Conservation (phyloP, 1,140 invertebrate genomes). For the Nymphalis io region DNA sequence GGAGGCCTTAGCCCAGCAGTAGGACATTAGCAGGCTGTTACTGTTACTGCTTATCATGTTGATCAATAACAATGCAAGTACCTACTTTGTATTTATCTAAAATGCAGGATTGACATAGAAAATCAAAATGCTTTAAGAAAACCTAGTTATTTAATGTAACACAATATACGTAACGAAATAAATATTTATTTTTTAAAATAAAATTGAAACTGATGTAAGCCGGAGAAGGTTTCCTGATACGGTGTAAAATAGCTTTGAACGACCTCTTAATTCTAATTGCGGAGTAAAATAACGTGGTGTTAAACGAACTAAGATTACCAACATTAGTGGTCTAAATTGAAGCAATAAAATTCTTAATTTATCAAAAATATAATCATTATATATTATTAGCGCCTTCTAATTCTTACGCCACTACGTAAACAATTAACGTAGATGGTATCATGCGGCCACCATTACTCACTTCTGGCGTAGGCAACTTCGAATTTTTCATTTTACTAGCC, state of each 20-base stretch:
- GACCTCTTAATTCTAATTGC: neutral
- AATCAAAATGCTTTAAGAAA: no score
- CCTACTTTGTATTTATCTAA: no score
- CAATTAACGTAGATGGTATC: slow-evolving; percentile 41
- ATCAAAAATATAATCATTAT: slow-evolving; percentile 8
- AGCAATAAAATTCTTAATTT: slow-evolving; percentile 12
- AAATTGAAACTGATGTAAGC: no score
- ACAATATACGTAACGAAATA: no score
- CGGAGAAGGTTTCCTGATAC: no score
- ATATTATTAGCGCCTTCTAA: slow-evolving; percentile 13
- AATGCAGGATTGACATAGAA: no score
- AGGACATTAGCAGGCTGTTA: no score
- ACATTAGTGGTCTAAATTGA: neutral
- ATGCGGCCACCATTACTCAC: slow-evolving; percentile 26
- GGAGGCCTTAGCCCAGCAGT: no score
- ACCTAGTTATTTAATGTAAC: no score
- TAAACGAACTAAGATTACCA: neutral
- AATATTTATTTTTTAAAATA: no score
- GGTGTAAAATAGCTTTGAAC: neutral
- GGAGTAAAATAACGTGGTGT: neutral
- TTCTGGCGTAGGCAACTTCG: slow-evolving; percentile 13
- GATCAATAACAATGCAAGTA: no score
- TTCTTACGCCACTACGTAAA: slow-evolving; percentile 26
- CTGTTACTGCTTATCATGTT: no score
- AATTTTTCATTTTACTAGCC: slow-evolving; percentile 25